Evolutionary conservation across 1,140 invertebrate genomes (phyloP), one percentile per base, ranked within the genome.

Genomic region (Periplaneta americana): DNA sequence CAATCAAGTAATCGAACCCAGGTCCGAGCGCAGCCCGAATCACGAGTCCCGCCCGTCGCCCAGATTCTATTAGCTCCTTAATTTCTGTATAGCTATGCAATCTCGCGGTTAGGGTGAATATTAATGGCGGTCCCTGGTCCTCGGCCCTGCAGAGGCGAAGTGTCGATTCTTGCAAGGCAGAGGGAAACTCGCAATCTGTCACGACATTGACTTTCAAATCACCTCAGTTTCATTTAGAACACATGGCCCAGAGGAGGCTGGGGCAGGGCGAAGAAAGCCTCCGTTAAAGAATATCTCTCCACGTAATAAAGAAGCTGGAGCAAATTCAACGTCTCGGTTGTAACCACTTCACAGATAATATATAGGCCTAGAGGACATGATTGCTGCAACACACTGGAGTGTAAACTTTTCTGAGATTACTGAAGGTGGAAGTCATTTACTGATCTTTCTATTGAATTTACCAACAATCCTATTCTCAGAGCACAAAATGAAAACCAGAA

Each of bases 141-240:
- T 66, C 5, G 28, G 5, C 1, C n/a, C 1, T n/a, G n/a, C 22
- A 9, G 8, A n/a, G 10, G 48, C 15, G 17, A 48, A 66, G 48
- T n/a, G 48, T n/a, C 48, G 22, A 66, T 22, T 66, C n/a, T n/a
- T 77, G 13, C 11, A 18, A 28, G 75, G 75, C 17, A 6, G 74
- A 34, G 74, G 1, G 75, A 35, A 35, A 15, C 34, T 18, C 18
- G 34, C 75, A 76, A 31, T 76, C 75, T 76, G 75, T 76, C 32
- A 76, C 75, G 75, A 35, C 75, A 76, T 76, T 76, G 75, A 76
- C 18, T n/a, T 76, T 76, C 75, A 76, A 76, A 76, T 76, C 75
- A 76, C n/a, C 75, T 18, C 28, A 22, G 75, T 31, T 76, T 76
- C 75, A 76, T 28, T 17, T 5, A 9, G 33, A 77, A 66, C n/a